phyloP scores from a whole-genome alignment of 2,797 vertebrate genomes.

The Antennarius maculatus region DNA sequence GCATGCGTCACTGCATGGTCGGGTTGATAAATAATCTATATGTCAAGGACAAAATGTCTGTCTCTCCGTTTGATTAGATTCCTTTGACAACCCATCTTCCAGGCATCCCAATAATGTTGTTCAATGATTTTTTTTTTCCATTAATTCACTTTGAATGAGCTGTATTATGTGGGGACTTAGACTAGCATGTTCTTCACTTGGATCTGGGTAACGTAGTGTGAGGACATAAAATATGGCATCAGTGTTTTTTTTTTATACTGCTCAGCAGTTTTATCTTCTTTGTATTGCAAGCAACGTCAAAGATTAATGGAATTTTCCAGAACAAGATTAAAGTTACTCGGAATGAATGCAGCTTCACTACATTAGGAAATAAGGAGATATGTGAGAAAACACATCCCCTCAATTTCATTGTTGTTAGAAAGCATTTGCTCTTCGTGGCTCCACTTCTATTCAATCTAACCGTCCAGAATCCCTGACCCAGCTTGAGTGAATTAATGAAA shows the following conservation, averaged over 20 bases:
- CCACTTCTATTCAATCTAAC: slow-evolving; percentile 65
- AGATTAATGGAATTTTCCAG: slow-evolving; percentile 78
- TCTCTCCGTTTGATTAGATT: slow-evolving; percentile 74
- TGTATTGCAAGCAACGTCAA: slow-evolving; percentile 61
- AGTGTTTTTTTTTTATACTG: slow-evolving; percentile 43
- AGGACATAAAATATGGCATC: slow-evolving; percentile 70
- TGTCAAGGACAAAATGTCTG: slow-evolving; percentile 76
- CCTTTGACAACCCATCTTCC: slow-evolving; percentile 67
- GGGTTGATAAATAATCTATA: slow-evolving; percentile 82
- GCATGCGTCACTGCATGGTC: slow-evolving; percentile 68
- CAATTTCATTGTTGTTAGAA: slow-evolving; percentile 73
- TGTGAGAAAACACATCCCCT: slow-evolving; percentile 71
- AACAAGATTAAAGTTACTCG: slow-evolving; percentile 74
- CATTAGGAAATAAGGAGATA: slow-evolving; percentile 70
- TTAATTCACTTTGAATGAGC: slow-evolving; percentile 70
- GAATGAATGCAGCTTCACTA: slow-evolving; percentile 63
- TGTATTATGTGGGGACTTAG: slow-evolving; percentile 70
- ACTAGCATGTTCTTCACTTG: slow-evolving; percentile 56
- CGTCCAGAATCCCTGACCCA: slow-evolving; percentile 52
- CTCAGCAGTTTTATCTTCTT: slow-evolving; percentile 72
- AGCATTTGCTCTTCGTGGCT: slow-evolving; percentile 63
- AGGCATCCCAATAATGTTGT: slow-evolving; percentile 44
- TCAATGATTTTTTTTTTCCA: slow-evolving; percentile 44
- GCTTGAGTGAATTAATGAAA: slow-evolving; percentile 57
- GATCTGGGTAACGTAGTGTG: slow-evolving; percentile 53